Conservation (phyloP, 2,888 invertebrate genomes). For the Pachymerium ferrugineum region DNA sequence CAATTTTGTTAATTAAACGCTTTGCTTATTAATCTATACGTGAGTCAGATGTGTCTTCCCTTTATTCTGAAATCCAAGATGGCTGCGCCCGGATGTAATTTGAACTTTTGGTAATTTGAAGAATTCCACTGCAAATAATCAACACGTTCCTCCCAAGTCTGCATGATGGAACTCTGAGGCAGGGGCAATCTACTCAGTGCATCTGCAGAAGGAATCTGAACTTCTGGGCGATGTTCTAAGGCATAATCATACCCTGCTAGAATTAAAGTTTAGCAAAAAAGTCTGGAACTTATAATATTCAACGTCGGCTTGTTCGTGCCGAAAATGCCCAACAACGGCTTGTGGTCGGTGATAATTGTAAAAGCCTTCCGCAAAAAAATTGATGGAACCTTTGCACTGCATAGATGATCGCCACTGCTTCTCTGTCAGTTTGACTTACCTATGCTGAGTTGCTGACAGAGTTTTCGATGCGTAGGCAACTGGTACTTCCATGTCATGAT, state of each 20-base stretch:
- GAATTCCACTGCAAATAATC: no score
- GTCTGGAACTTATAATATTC: neutral
- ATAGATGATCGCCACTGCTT: neutral
- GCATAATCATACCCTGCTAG: neutral
- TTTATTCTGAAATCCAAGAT: no score
- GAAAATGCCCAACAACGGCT: constrained; percentile 11
- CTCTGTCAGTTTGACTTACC: neutral
- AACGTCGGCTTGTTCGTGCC: neutral
- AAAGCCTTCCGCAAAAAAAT: neutral
- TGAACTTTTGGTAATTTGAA: no score
- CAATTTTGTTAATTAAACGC: no score
- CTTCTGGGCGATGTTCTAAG: neutral
- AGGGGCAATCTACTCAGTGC: neutral
- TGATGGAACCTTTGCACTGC: neutral
- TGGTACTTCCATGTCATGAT: neutral
- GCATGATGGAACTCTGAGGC: neutral
- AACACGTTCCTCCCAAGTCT: no score
- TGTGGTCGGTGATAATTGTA: constrained; percentile 14
- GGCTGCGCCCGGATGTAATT: no score
- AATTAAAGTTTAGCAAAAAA: neutral
- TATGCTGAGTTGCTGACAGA: neutral
- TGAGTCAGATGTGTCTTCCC: no score
- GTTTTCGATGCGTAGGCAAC: neutral
- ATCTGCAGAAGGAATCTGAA: neutral
- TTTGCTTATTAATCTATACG: no score